These are phyloP conservation scores for Campoplex capitator DNA, from an alignment of 2,888 invertebrate species.

Conservation along the genomic window DNA sequence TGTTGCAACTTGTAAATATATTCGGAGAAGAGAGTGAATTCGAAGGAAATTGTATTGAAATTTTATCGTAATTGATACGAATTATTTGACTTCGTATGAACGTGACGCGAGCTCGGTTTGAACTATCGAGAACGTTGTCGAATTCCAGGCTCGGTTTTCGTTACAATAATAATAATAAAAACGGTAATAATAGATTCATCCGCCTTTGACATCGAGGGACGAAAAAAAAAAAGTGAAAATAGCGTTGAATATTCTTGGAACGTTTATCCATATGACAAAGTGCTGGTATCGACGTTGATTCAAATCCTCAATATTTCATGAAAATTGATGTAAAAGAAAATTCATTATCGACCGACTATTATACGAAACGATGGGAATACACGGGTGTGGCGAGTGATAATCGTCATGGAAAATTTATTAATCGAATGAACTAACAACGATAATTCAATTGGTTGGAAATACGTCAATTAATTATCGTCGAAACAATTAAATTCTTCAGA, in stretches of 20 bases:
- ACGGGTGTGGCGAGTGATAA: not conserved
- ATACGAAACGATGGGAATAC: not conserved
- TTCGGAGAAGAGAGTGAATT: not conserved
- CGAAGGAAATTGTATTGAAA: not conserved
- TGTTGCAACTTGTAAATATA: not conserved
- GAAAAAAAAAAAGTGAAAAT: not conserved
- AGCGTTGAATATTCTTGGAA: not conserved
- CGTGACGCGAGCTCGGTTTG: not conserved
- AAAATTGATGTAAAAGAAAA: not conserved
- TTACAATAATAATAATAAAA: not conserved
- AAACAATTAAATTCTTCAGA: constrained; percentile 2
- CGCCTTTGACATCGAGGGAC: not conserved
- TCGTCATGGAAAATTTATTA: not conserved
- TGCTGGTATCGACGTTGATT: too few relatives aligned
- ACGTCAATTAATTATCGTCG: not conserved
- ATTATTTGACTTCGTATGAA: not conserved
- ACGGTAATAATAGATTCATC: not conserved
- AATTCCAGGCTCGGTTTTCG: not conserved
- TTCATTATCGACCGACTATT: not conserved
- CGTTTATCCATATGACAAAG: not conserved
- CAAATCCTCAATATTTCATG: not conserved
- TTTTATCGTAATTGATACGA: not conserved
- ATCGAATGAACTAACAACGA: constrained; percentile 20
- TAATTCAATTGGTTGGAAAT: constrained; percentile 14
- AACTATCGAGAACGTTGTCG: not conserved